Evolutionary conservation across 2,797 vertebrate genomes (phyloP), one percentile per base, ranked within the genome.

Genomic region (Pseudochirops corinnae): DNA sequence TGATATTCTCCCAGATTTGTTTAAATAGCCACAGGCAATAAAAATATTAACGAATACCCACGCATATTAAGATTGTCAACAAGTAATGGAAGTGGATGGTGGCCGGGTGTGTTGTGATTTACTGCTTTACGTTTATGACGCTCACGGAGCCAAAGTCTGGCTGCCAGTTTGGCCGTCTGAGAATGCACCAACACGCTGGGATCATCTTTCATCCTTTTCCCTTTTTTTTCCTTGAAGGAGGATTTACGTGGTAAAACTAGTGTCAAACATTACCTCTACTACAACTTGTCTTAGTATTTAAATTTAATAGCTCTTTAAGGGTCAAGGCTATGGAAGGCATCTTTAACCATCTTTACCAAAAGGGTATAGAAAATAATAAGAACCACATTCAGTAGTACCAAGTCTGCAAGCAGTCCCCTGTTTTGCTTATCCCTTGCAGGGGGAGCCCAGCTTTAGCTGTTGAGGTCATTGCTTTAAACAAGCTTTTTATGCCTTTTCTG

Each of bases 31-130:
- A 56, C 55, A 82, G 96, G 98, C 98, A 96, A 96, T 98, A 98
- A 98, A 98, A 98, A 97, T 98, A 98, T 98, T 98, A 98, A 98
- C 98, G 98, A 98, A 98, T 98, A 98, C 10, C 2, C 98, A 95
- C 94, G 93, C 93, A 91, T 93, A 97, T 93, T 98, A 98, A 95
- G 92, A 93, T 13, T 97, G 97, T 96, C 97, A 98, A 95, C 93
- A 94, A 94, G 95, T 94, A 98, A 96, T 96, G 95, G 91, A 97
- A 98, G 98, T 98, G 95, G 74, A 82, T 24, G 67, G 58, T 24
- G 96, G 67, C 56, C 16, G 74, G 16, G 16, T 50, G 0, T 33
- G 91, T 96, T 93, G 60, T 92, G 96, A 97, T 97, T 96, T 97
- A 94, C 62, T 97, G 67, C 94, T 97, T 87, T 92, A 58, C 97